Evolutionary conservation across 2,888 invertebrate species (phyloP), one percentile per base, ranked within the genome.

Genomic region (Pachycephus smyrnensis): DNA sequence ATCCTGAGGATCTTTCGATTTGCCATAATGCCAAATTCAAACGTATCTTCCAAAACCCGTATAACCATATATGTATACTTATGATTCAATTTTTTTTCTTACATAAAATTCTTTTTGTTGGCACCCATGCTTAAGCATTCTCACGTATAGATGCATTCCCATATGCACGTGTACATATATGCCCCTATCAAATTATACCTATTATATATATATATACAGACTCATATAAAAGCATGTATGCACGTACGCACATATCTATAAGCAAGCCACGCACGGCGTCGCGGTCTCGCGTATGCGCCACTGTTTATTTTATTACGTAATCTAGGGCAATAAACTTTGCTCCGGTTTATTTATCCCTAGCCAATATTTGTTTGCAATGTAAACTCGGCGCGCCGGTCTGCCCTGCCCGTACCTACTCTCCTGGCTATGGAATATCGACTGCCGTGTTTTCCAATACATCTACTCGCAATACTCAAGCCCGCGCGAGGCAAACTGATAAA

Each of bases 311-410:
- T 78, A 78, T 78, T 78, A 78, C 78, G 78, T 78, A 78, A 78
- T 78, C 78, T 78, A 78, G 75, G 78, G 78, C 75, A 78, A 78
- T 78, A 78, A 78, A 78, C 78, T 78, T 78, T 78, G 75, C 78
- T 78, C 75, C 73, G 73, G 78, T 75, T 78, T 78, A 78, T 78
- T 78, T 78, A 78, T 76, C 73, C 33, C 75, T 75, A 73, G 78
- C 78, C 78, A 78, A 78, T 78, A 78, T 78, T 78, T 78, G 78
- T 78, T 78, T 78, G 78, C 78, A 78, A 78, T 78, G 78, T 78
- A 78, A 78, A 78, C 78, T 73, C 73, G 73, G 23, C 73, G 73
- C 73, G 73, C n/a, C 73, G 73, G 33, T 35, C n/a, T 23, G 73
- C 33, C 31, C 73, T n/a, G 73, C 35, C 12, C 35, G 33, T n/a